Conservation (phyloP, 2,797 vertebrate genomes). For the Arrhamphus sclerolepis region DNA sequence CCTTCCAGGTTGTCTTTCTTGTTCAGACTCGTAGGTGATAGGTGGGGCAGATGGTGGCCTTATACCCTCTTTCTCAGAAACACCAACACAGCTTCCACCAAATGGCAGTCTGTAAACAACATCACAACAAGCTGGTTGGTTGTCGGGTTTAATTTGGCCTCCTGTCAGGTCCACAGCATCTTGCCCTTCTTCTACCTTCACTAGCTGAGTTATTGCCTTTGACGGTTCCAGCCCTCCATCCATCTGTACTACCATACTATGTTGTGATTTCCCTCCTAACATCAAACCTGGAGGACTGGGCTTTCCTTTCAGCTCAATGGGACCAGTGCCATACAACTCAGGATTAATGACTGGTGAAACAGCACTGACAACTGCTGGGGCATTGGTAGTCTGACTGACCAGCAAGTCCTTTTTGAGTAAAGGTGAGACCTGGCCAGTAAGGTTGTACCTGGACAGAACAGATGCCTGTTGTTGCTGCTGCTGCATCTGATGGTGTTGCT, state of each 20-base stretch:
- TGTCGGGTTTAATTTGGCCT: slow-evolving; percentile 90
- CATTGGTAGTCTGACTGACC: slow-evolving; percentile 84
- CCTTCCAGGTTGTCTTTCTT: slow-evolving; percentile 78
- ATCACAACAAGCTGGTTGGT: slow-evolving; percentile 93
- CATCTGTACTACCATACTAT: slow-evolving; percentile 92
- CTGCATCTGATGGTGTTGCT: slow-evolving; percentile 83
- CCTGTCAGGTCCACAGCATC: slow-evolving; percentile 89
- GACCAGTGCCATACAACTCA: slow-evolving; percentile 80
- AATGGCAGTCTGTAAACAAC: slow-evolving; percentile 97
- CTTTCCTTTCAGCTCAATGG: slow-evolving; percentile 86
- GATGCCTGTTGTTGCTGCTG: slow-evolving; percentile 82
- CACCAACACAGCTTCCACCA: slow-evolving; percentile 88
- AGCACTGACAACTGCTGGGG: slow-evolving; percentile 77
- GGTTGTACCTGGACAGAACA: slow-evolving; percentile 85
- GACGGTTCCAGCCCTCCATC: slow-evolving; percentile 81
- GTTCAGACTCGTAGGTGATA: slow-evolving; percentile 81
- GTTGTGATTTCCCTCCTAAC: slow-evolving; percentile 82
- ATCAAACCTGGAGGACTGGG: slow-evolving; percentile 78
- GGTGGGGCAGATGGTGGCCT: slow-evolving; percentile 75
- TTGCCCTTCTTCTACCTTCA: slow-evolving; percentile 87
- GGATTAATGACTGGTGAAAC: slow-evolving; percentile 75
- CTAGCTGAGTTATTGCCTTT: slow-evolving; percentile 86
- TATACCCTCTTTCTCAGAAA: slow-evolving; percentile 85
- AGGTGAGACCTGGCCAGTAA: slow-evolving; percentile 83
- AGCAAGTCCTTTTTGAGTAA: slow-evolving; percentile 89